Evolutionary conservation across 2,888 invertebrate species (phyloP).

Genomic region (Drosophila neotestacea): DNA sequence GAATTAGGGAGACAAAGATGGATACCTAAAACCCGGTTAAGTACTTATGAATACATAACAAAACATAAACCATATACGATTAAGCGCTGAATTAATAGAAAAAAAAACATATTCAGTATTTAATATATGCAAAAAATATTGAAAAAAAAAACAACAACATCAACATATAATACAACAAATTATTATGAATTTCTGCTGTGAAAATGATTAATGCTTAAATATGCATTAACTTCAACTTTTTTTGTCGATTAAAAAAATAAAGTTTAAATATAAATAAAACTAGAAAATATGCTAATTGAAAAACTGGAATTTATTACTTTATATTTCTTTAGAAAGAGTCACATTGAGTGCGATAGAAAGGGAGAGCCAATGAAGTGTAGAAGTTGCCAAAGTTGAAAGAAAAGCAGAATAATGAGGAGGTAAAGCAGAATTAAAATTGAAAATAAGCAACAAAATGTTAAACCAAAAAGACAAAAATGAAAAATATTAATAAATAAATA

Average conservation of each 20-base stretch:
- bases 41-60: constrained; percentile 42
- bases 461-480: constrained; percentile 11
- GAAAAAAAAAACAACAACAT: constrained; percentile 5
- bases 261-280: constrained; percentile 38
- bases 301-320: constrained; percentile 35
- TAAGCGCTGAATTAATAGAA: constrained; percentile 49
- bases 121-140: constrained; percentile 29
- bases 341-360: not conserved
- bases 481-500: not conserved
- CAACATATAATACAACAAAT: constrained; percentile 25
- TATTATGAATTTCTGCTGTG: constrained; percentile 62
- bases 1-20: not conserved
- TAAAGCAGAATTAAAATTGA: constrained; percentile 15
- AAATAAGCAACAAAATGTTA: constrained; percentile 19
- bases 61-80: constrained; percentile 33
- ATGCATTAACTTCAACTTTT: constrained; percentile 50
- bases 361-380: not conserved
- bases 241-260: constrained; percentile 23
- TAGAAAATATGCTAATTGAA: constrained; percentile 40
- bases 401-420: constrained; percentile 4
- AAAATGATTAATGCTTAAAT: constrained; percentile 49
- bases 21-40: constrained; percentile 30
- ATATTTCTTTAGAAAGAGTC: not conserved
- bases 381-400: constrained; percentile 10
- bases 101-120: constrained; percentile 43